Base-by-base conservation (phyloP, 2,113 vertebrate genomes). In the Machaerirhynchus nigripectus region DNA sequence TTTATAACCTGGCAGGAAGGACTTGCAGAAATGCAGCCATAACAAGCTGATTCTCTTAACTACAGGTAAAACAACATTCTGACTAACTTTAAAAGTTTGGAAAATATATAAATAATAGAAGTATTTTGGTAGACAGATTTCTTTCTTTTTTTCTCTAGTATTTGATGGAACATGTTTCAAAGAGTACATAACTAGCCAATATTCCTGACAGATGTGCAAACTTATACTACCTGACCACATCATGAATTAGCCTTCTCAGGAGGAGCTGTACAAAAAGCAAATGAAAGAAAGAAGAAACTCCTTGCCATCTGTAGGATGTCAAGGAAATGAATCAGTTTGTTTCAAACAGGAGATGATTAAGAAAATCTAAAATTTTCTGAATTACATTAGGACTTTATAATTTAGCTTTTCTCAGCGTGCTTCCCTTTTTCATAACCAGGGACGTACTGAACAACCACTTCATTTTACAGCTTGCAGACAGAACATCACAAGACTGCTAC, bases 1-100 rank as follows among this genome's bases (percentile, higher is more conserved):
- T 97, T 98, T 97, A 96, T 80, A 97, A 83, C 42, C 67, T 95
- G 81, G 81, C 83, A 91, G 64, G 63, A 46, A 96, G 49, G 89
- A 96, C 81, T 90, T 74, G 76, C 40, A 92, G 60, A 96, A 97
- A 95, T 33, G 74, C 59, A 87, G 87, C 86, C 74, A 82, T 93
- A 95, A 94, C 71, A 96, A 96, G 65, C 81, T 87, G 73, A 82
- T 95, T 92, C 75, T 85, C 90, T 73, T 77, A 90, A 88, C 57
- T 97, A 78, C 93, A 96, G 91, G 96, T 96, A 97, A 96, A 98
- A 96, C 82, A 97, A 96, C 96, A 96, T 68, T 95, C 93, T n/a
- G 59, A 95, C 76, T 73, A 95, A 88, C 56, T 76, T 85, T 0
- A 74, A 53, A 89, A 87, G 20, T 70, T 17, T 83, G 86, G 84